Conservation (phyloP, 2,113 vertebrate species). For the Asarcornis scutulata region DNA sequence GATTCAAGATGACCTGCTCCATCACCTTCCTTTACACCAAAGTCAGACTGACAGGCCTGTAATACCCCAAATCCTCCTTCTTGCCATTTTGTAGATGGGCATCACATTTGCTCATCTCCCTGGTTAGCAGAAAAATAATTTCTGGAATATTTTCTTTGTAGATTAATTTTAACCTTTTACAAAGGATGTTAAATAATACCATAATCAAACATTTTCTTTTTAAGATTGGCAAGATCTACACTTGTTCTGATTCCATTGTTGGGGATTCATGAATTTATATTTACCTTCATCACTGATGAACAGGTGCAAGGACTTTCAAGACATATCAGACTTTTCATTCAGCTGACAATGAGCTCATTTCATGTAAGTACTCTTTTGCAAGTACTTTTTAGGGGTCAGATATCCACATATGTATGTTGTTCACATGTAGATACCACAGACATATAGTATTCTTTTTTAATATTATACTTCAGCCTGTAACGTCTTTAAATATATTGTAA, state of each 20-base stretch:
- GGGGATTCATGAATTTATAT: conserved; percentile 92
- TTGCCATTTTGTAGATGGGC: background rate
- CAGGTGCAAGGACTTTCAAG: conserved; percentile 83
- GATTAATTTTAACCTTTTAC: background rate
- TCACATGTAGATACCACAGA: background rate
- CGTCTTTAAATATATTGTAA: background rate
- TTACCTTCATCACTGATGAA: conserved; percentile 88
- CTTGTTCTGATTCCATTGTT: conserved; percentile 92
- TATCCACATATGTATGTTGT: background rate
- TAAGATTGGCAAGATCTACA: conserved; percentile 90
- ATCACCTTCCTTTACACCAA: background rate
- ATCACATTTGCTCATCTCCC: background rate
- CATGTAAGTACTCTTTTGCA: conserved; percentile 80
- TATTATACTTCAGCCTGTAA: background rate
- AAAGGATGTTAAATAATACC: background rate
- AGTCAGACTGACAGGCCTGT: background rate
- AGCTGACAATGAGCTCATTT: conserved; percentile 91
- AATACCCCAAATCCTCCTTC: background rate
- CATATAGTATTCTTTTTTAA: background rate
- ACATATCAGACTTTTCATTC: conserved; percentile 85
- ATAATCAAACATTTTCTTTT: background rate
- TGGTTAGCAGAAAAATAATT: background rate
- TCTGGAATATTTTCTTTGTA: background rate
- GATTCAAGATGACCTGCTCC: background rate
- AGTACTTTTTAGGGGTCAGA: background rate